These are phyloP conservation scores for Zoanthus solanderi DNA, from an alignment of 92 coral and sea anemone genomes.

Conservation along the genomic window DNA sequence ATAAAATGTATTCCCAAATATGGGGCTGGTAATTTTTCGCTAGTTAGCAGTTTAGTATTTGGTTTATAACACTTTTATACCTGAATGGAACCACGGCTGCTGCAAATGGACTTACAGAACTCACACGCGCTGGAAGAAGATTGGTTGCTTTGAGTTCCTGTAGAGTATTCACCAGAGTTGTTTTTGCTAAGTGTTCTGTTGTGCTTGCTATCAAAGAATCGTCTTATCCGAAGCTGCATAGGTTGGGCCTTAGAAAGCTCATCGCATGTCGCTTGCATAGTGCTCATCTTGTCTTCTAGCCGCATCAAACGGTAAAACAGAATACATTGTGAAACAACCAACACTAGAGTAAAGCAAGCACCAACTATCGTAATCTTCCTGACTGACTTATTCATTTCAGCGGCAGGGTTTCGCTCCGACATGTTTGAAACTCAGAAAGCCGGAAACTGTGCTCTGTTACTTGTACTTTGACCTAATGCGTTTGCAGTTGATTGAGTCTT, in stretches of 20 bases:
- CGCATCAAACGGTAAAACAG: neutral
- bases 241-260: neutral
- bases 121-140: neutral
- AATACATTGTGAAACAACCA: conserved; percentile 3
- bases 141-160: conserved; percentile 7
- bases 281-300: neutral
- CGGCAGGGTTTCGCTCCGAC: neutral
- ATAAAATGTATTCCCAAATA: no score
- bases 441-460: no score
- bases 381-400: neutral
- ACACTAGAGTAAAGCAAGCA: neutral
- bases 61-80: neutral
- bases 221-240: neutral
- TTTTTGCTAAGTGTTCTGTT: neutral
- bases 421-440: neutral
- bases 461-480: no score
- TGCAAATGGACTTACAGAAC: neutral
- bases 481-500: no score
- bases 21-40: no score
- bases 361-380: neutral
- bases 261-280: neutral
- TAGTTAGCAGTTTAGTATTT: no score
- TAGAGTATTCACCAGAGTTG: no score
- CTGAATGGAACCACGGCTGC: neutral
- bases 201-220: neutral